Evolutionary conservation across 1,140 invertebrate species (phyloP), one percentile per base, ranked within the genome.

Genomic region (Musca domestica): DNA sequence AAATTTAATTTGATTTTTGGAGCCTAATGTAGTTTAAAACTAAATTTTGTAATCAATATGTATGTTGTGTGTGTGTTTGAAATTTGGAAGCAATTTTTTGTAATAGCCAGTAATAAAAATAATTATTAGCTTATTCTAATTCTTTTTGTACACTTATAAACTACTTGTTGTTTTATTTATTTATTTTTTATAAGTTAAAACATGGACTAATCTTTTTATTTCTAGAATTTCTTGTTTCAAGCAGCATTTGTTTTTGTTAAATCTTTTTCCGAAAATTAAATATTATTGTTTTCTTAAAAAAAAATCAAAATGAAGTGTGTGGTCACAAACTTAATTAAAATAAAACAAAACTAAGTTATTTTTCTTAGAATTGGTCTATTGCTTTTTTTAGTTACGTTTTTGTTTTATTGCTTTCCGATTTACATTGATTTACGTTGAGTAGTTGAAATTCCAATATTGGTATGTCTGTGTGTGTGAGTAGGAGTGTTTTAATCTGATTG

Each of bases 351-450:
- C 2, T 51, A 20, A 51, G 20, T 51, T 51, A 20, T 51, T 58
- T 58, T 23, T 19, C n/a, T 34, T 41, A 61, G 34, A 41, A 61
- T 61, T 41, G 56, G 56, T 61, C 54, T 58, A 58, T 58, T 30
- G 25, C 34, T 58, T 58, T 58, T 58, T 34, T n/a, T n/a, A n/a
- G n/a, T n/a, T n/a, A n/a, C n/a, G 25, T 58, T 30, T 30, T 17
- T 2, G 1, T n/a, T 61, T 34, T 41, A 34, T 41, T 61, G 27
- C 34, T 41, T 41, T 41, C 10, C 12, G 34, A 41, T 41, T 41
- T 41, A 9, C n/a, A n/a, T n/a, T n/a, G n/a, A n/a, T n/a, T n/a
- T n/a, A n/a, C n/a, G n/a, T n/a, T 41, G 34, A 10, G 34, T 9
- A 7, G 5, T 41, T 2, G 5, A 41, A 9, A 41, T 41, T 41